Evolutionary conservation across 1,140 invertebrate species (phyloP).

Genomic region (Schmidtea mediterranea): DNA sequence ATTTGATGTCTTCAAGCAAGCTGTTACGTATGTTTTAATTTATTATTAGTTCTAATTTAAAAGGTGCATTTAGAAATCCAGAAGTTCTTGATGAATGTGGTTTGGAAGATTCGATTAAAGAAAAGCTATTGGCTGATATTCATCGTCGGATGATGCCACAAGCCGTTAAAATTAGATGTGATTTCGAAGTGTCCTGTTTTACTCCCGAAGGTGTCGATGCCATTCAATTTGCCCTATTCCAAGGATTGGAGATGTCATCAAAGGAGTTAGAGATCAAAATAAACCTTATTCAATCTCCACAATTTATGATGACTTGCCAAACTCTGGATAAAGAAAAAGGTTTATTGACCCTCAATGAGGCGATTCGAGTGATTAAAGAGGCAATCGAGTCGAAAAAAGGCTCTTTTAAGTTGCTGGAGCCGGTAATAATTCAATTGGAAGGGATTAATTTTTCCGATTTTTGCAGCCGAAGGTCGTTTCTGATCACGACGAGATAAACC

Average conservation of each 20-base stretch:
- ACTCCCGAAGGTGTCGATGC: slow-evolving; percentile 97
- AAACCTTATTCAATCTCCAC: slow-evolving; percentile 85
- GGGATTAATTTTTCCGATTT: neutral
- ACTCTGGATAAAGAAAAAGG: slow-evolving; percentile 82
- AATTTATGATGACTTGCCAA: slow-evolving; percentile 91
- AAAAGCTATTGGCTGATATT: slow-evolving; percentile 71
- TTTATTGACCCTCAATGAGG: slow-evolving; percentile 40
- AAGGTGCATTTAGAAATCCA: slow-evolving; percentile 13
- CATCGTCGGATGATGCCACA: slow-evolving; percentile 82
- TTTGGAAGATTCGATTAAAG: slow-evolving; percentile 65
- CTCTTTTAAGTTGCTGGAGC: slow-evolving; percentile 74
- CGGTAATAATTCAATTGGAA: slow-evolving; percentile 35
- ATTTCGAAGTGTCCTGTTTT: slow-evolving; percentile 92
- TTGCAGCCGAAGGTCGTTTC: slow-evolving; percentile 80
- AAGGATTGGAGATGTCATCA: slow-evolving; percentile 67
- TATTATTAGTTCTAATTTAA: neutral
- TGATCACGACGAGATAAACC: slow-evolving; percentile 65
- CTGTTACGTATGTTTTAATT: slow-evolving; percentile 48
- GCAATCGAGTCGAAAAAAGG: slow-evolving; percentile 57
- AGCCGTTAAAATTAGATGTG: slow-evolving; percentile 66
- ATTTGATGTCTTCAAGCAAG: slow-evolving; percentile 93
- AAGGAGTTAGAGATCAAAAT: slow-evolving; percentile 73
- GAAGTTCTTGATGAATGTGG: slow-evolving; percentile 77
- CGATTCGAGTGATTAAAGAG: slow-evolving; percentile 56
- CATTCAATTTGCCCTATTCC: slow-evolving; percentile 65